Conservation (phyloP, 2,888 invertebrate species). For the Epistrophella euchroma region DNA sequence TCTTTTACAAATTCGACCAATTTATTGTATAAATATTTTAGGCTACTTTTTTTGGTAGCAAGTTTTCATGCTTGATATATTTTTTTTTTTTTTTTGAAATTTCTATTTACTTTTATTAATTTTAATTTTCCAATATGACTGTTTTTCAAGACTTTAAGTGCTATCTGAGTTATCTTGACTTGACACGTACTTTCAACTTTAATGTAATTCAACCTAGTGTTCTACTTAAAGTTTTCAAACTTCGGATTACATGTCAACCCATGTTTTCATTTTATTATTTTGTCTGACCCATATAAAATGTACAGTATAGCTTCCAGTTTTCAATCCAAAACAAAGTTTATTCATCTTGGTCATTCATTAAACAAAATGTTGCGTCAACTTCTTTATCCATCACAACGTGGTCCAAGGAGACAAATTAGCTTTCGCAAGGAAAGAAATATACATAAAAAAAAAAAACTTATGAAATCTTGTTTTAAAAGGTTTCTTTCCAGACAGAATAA, state of each 20-base stretch:
- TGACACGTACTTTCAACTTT: neutral
- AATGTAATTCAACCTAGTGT: neutral
- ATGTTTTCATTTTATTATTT: neutral
- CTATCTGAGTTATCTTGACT: neutral
- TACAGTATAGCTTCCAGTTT: neutral
- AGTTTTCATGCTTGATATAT: too few species aligned
- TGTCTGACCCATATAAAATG: neutral
- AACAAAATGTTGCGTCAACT: slow-evolving; percentile 4
- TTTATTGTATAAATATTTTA: too few species aligned
- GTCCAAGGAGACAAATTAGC: slow-evolving; percentile 30
- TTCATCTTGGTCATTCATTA: slow-evolving; percentile 20
- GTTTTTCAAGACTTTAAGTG: neutral
- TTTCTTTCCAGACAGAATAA: slow-evolving; percentile 38
- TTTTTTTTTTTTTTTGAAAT: too few species aligned
- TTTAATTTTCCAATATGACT: too few species aligned
- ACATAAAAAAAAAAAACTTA: neutral
- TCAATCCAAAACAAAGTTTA: neutral
- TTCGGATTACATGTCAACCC: neutral
- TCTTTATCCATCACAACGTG: slow-evolving; percentile 21
- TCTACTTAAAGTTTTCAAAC: neutral
- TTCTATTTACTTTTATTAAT: too few species aligned
- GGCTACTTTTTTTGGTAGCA: too few species aligned
- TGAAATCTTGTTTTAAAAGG: slow-evolving; percentile 29
- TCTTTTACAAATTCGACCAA: too few species aligned
- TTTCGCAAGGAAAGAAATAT: neutral